Base-by-base conservation (phyloP, 30 jellyfish, hydroid and myxozoan species). In the Sanderia malayensis region DNA sequence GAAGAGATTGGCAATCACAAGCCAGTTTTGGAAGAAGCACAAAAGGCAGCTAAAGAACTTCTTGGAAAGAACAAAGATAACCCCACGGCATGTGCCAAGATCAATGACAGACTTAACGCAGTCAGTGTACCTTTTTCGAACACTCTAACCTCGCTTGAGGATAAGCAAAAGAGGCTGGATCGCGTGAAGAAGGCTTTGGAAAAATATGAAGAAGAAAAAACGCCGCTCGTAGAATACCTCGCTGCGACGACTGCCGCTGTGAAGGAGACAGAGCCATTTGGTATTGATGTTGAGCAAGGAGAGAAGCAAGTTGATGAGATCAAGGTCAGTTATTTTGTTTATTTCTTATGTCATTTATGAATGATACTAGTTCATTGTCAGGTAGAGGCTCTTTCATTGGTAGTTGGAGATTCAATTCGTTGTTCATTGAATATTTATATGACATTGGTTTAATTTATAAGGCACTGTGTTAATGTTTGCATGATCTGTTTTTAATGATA, bases 21-120 rank as follows among this genome's bases (percentile, higher is more conserved):
- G 23, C 99, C 99, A 13, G 46, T 70, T 9, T 64, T 92, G 44
- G 93, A 78, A 44, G 58, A 84, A 2, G 99, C 99, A 2, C 94
- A 92, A 41, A 75, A 75, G 47, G n/a, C 91, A 2, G 96, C 96
- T 20, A 76, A 90, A 53, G 63, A 45, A 55, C 94, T 92, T 31
- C 68, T 84, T 4, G 95, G 85, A 27, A 73, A 84, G 55, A 92
- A 85, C 81, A 65, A 77, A 41, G 86, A 80, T 31, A 80, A 74
- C 44, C 95, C 99, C 0, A 85, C 46, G 13, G 76, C 92, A 4
- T 92, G 95, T 69, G 76, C 90, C 2, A 62, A 84, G 66, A 84
- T 92, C 49, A 82, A 78, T 23, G 86, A 86, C 15, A 80, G 80
- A 23, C 81, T 92, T 47, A 73, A 58, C 66, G 53, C 90, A 29